Evolutionary conservation across 1,140 invertebrate genomes (phyloP), one percentile per base, ranked within the genome.

Genomic region (Dufourea novaeangliae): DNA sequence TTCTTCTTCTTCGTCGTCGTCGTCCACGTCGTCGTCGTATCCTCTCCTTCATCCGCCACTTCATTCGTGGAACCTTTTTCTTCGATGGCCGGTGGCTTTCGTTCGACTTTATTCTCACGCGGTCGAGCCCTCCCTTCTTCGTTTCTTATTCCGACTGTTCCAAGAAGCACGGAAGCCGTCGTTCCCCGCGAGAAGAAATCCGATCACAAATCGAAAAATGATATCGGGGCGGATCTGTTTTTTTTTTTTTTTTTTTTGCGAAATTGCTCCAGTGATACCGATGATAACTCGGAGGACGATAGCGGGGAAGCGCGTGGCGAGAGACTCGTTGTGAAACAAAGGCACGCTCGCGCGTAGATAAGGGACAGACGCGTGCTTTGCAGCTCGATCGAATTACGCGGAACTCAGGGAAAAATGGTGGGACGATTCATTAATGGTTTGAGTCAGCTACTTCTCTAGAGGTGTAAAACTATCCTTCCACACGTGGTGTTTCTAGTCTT

Each of bases 141-240:
- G 76, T 79, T 82, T 79, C 71, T 87, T 84, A 72, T 79, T 84
- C 77, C 54, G 57, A 69, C 61, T n/a, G n/a, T 86, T 86, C 84
- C 67, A 46, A 82, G 84, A 86, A 84, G 7, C 12, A 59, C 27
- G 37, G 22, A 71, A 50, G 34, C 41, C 32, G 27, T 39, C 27
- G 22, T 11, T 62, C 8, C 10, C 10, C 39, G 50, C 32, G 25
- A 12, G 34, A 39, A 7, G 59, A 41, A 39, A 62, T 22, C 37
- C 59, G 59, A 62, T 41, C n/a, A 22, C n/a, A 34, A 10, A 37
- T 37, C 32, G 57, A 3, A 10, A 22, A 3, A 61, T 1, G 8
- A 27, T 11, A 2, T 10, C n/a, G 29, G 11, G 2, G 2, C 41
- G 12, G 41, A 1, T 3, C 41, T 2, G 41, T 44, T 44, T 2